These are phyloP conservation scores for Mustela nigripes DNA, from an alignment of 2,113 vertebrate species.

Conservation along the genomic window DNA sequence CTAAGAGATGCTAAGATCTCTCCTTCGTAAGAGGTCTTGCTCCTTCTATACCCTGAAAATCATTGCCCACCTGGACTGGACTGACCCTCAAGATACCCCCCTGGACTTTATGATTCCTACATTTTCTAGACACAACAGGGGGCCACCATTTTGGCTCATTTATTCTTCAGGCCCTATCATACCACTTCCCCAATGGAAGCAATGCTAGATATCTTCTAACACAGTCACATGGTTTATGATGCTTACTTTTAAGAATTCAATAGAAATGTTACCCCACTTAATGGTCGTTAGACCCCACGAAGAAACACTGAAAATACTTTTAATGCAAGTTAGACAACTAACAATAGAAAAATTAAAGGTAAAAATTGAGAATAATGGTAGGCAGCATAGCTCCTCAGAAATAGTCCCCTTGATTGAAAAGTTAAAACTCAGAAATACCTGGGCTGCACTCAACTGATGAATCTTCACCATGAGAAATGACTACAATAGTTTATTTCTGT, in stretches of 20 bases:
- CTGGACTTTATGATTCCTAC: background rate
- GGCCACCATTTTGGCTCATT: background rate
- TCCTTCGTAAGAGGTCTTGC: background rate
- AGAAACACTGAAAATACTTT: constrained; percentile 31
- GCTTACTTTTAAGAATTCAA: constrained; percentile 51
- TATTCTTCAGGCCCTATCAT: background rate
- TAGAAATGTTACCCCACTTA: constrained; percentile 55
- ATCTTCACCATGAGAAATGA: constrained; percentile 72
- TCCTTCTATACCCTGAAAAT: background rate
- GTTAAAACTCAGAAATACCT: constrained; percentile 73
- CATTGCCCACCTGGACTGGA: background rate
- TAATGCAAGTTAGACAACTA: background rate
- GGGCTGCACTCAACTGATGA: constrained; percentile 2
- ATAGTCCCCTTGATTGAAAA: constrained; percentile 71
- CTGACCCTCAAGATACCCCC: background rate
- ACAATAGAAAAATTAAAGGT: constrained; percentile 12
- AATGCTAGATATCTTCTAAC: background rate
- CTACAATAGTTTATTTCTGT: constrained; percentile 79
- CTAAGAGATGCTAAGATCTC: background rate
- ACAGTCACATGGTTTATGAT: background rate
- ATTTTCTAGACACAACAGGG: background rate
- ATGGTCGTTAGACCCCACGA: background rate
- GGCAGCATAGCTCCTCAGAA: constrained; percentile 56
- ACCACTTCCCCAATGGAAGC: too few species aligned
- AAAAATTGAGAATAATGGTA: background rate